Evolutionary conservation across 2,113 vertebrate genomes (phyloP), one percentile per base, ranked within the genome.

Genomic region (Craseonycteris thonglongyai): DNA sequence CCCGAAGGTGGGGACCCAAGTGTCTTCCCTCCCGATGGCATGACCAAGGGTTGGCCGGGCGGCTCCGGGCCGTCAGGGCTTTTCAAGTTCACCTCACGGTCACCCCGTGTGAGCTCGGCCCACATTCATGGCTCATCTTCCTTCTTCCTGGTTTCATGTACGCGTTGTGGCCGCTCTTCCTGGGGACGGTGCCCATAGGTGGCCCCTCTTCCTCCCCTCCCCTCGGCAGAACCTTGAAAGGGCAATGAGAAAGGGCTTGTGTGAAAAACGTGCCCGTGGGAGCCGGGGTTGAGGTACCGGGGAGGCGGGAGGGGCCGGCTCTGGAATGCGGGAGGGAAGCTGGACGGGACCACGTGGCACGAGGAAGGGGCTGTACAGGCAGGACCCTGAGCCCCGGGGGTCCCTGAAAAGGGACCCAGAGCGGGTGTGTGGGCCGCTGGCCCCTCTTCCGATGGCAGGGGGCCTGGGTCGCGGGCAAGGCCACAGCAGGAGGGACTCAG

Each of bases 261-360:
- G 96, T 95, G 96, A 94, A 95, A 92, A 88, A 10, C 65, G 40
- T 42, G 95, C 40, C 93, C 21, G 89, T 96, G 94, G 94, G 81
- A 91, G 90, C 85, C 79, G 59, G 80, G 93, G 93, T 97, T 96
- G 95, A 96, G 93, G 95, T 83, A 85, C 94, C 93, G 81, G 96
- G 84, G 81, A 68, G 84, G 81, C 40, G 87, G 88, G 89, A 84
- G 74, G 74, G 33, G 33, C 74, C 68, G 54, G 56, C 72, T 96
- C 76, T 95, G 96, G 95, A 94, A 95, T 97, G 92, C 54, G 68
- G 71, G 80, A 78, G 65, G 92, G 88, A 87, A 69, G 91, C 40
- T 28, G 54, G 69, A 74, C 66, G 33, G 65, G 86, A 45, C 69
- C 47, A 11, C 18, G 40, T 49, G 42, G 83, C 56, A 47, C 84